Base-by-base conservation (phyloP, 2,888 invertebrate species). In the Drosophila birchii region DNA sequence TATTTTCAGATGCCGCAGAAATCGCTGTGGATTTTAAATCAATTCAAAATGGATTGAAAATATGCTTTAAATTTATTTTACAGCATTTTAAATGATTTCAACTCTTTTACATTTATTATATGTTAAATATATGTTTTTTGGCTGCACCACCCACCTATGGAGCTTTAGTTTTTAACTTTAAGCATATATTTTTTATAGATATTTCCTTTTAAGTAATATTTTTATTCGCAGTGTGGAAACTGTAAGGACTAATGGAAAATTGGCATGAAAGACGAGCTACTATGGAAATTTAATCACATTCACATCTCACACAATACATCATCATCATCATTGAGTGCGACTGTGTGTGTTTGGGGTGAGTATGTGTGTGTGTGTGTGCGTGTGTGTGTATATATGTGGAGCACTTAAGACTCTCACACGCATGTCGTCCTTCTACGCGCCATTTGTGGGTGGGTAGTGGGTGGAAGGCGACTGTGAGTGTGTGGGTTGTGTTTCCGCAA, bases 221-320 rank as follows among this genome's bases (percentile, higher is more conserved):
- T 47, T 47, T 47, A 29, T 47, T 29, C 2, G 20, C 34, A 51
- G 34, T 51, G 51, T 34, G 49, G 60, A 29, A 59, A 51, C 49
- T 62, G 78, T 59, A 29, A 61, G 67, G 70, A 88, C 89, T 86
- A 89, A 89, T 86, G 86, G 86, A 88, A 86, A 89, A 86, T 89
- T 86, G 86, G 84, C 88, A 83, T 88, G 88, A 88, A 86, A 88
- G 86, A 86, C 83, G 86, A 89, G 88, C 86, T 89, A 63, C 86
- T 89, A 89, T 86, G 89, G 86, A 86, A 86, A 86, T 86, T 86
- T 88, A 86, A 86, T 87, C 89, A 89, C 89, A 85, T 87, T 85
- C 86, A 82, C 86, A 86, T 80, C 80, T 88, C 86, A 83, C 84
- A 84, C 88, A 87, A 89, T 86, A 88, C 89, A 88, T 86, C 86